These are phyloP conservation scores for Zele albiditarsus DNA, from an alignment of 2,888 invertebrate genomes.

Conservation along the genomic window DNA sequence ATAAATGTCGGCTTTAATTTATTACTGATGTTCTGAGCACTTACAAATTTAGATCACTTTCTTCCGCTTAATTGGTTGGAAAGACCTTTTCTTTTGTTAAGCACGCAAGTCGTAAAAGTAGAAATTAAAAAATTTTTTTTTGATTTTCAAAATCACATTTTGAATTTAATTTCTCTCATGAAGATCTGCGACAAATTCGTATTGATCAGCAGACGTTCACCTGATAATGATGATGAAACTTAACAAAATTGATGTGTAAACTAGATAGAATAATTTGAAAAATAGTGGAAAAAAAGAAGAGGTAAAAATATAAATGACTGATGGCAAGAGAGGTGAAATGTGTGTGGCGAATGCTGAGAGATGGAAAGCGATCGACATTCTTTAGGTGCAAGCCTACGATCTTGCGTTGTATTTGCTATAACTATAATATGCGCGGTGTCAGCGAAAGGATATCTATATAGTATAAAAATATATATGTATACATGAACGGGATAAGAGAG, in stretches of 20 bases:
- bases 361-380: conserved; percentile 35
- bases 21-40: background rate
- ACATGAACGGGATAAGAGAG: background rate
- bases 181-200: no score
- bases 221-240: no score
- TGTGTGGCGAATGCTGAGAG: conserved; percentile 5
- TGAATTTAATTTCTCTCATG: no score
- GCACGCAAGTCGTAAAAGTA: no score
- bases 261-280: background rate
- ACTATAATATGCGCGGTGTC: background rate
- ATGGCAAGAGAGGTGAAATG: conserved; percentile 7
- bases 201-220: no score
- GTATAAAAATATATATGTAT: background rate
- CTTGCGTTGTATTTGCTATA: background rate
- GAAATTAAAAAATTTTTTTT: no score
- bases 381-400: conserved; percentile 5
- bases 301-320: background rate
- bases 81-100: background rate
- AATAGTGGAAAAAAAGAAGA: background rate
- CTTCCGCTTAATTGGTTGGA: no score
- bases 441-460: conserved; percentile 4
- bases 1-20: no score
- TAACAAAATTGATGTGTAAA: background rate
- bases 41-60: conserved; percentile 1
- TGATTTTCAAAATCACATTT: no score